Evolutionary conservation across 2,113 vertebrate genomes (phyloP).

Genomic region (Corynorhinus townsendii): DNA sequence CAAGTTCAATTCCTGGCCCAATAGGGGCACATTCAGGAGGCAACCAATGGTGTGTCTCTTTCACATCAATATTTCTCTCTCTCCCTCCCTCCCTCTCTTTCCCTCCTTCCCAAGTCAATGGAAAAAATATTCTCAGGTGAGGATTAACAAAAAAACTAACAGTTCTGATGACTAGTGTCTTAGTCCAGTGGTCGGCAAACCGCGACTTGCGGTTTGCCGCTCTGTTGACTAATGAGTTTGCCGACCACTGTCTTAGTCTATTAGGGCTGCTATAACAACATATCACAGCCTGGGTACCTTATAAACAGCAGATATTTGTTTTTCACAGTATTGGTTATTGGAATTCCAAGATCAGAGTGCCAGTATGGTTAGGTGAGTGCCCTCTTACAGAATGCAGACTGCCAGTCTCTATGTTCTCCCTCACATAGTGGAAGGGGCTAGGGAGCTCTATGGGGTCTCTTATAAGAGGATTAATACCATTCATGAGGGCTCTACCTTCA

Average conservation of each 20-base stretch:
- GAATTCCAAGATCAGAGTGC: not conserved
- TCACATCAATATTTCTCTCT: no score
- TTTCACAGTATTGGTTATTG: not conserved
- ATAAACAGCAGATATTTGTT: not conserved
- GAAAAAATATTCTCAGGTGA: no score
- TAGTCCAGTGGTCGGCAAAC: no score
- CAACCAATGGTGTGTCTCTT: no score
- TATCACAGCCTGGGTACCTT: not conserved
- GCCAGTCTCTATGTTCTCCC: not conserved
- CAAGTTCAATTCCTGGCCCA: no score
- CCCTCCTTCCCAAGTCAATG: no score
- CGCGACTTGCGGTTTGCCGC: no score
- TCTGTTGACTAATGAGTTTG: not conserved
- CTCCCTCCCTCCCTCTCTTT: no score
- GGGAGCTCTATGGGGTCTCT: not conserved
- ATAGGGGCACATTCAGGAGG: no score
- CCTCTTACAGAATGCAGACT: not conserved
- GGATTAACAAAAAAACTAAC: not conserved
- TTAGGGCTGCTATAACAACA: not conserved
- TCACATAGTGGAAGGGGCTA: not conserved
- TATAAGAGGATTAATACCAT: not conserved
- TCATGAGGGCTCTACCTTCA: not conserved
- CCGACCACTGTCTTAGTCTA: not conserved
- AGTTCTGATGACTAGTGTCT: not conserved
- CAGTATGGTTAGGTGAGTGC: not conserved